Conservation (phyloP, 2,113 vertebrate species). For the Micromys minutus region DNA sequence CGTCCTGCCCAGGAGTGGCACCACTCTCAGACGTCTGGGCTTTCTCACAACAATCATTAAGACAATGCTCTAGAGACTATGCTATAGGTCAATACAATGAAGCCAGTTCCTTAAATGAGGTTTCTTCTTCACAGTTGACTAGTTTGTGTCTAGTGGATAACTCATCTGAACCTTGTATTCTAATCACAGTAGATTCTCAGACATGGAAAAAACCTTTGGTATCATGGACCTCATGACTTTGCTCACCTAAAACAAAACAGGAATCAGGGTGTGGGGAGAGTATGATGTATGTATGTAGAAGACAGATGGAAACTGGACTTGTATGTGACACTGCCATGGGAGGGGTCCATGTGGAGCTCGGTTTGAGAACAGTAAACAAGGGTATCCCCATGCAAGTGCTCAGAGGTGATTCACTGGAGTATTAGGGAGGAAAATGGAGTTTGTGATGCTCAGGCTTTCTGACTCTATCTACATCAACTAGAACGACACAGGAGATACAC, state of each 20-base stretch:
- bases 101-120: not conserved
- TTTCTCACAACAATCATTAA: not conserved
- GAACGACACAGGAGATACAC: not conserved
- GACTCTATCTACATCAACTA: not conserved
- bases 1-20: not conserved
- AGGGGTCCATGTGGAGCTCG: not conserved
- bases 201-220: not conserved
- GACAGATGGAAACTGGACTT: not conserved
- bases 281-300: not conserved
- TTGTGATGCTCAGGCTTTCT: not conserved
- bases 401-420: not conserved
- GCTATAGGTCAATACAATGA: not conserved
- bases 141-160: not conserved
- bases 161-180: not conserved
- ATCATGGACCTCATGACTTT: not conserved
- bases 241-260: not conserved
- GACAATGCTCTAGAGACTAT: too few species aligned
- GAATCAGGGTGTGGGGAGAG: not conserved
- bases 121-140: not conserved
- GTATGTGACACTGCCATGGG: not conserved
- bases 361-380: not conserved
- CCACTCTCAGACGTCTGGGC: not conserved
- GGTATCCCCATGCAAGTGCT: not conserved
- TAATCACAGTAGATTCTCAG: slow-evolving; percentile 46
- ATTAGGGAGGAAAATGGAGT: not conserved